Conservation (phyloP, 2,888 invertebrate species). For the Thyatira batis region DNA sequence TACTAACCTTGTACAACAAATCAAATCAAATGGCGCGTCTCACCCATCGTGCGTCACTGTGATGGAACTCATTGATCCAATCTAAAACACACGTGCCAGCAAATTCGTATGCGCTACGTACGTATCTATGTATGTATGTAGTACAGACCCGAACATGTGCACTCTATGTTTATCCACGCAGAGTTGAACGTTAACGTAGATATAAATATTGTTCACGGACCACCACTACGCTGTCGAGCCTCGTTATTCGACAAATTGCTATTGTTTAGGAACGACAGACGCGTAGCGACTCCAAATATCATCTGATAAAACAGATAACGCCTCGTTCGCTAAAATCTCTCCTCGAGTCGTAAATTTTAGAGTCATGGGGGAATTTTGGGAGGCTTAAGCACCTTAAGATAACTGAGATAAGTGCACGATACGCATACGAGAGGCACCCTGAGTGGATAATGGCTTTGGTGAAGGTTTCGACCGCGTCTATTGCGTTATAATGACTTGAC, state of each 20-base stretch:
- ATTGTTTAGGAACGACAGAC: slow-evolving; percentile 55
- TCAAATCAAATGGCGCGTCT: slow-evolving; percentile 28
- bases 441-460: slow-evolving; percentile 49
- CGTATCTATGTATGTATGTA: background rate
- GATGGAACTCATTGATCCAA: slow-evolving; percentile 45
- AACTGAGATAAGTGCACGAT: slow-evolving; percentile 73
- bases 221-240: slow-evolving; percentile 3
- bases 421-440: slow-evolving; percentile 52
- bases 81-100: slow-evolving; percentile 34
- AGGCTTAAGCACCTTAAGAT: slow-evolving; percentile 79
- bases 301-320: slow-evolving; percentile 77
- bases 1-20: slow-evolving; percentile 58
- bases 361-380: slow-evolving; percentile 75
- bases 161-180: slow-evolving; percentile 31
- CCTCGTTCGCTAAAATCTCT: slow-evolving; percentile 69
- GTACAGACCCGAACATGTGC: slow-evolving; percentile 31
- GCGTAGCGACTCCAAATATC: slow-evolving; percentile 60
- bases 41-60: slow-evolving; percentile 37
- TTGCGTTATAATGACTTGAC: slow-evolving; percentile 7
- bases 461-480: slow-evolving; percentile 12
- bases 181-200: slow-evolving; percentile 29
- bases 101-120: slow-evolving; percentile 21
- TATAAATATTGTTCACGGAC: slow-evolving; percentile 31
- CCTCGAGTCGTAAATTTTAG: slow-evolving; percentile 76
- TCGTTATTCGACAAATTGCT: slow-evolving; percentile 42